These are phyloP conservation scores for Peromyscus attwateri DNA, from an alignment of 2,797 vertebrate species.

Conservation along the genomic window DNA sequence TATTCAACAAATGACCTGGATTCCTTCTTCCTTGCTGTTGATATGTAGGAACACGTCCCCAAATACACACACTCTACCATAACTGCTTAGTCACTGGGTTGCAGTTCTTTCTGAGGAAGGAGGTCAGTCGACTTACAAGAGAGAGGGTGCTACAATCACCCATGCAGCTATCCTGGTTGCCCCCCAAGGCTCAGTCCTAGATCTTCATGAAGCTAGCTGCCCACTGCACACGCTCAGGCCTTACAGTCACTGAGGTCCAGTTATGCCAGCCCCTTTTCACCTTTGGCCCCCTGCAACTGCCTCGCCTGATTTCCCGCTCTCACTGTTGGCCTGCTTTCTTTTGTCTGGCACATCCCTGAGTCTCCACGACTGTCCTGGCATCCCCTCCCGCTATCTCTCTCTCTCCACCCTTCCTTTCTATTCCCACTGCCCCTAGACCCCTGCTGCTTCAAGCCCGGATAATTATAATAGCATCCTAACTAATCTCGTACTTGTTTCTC, in stretches of 20 bases:
- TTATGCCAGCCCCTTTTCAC: background rate
- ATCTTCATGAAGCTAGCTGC: background rate
- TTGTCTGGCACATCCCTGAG: background rate
- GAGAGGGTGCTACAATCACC: background rate
- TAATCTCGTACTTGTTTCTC: constrained; percentile 76
- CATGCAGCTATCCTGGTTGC: too few species aligned
- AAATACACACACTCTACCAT: background rate
- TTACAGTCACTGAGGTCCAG: background rate
- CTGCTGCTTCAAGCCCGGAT: constrained; percentile 68
- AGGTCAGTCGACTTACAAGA: background rate
- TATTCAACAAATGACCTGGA: constrained; percentile 75
- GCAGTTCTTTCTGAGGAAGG: constrained; percentile 26
- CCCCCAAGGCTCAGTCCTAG: background rate
- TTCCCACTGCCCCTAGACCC: constrained; percentile 68
- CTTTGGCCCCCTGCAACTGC: too few species aligned
- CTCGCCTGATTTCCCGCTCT: background rate
- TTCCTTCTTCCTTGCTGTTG: constrained; percentile 55
- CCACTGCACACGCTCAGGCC: background rate
- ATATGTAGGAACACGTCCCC: background rate
- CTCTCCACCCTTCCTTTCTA: constrained; percentile 64
- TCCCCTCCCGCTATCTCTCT: constrained; percentile 55
- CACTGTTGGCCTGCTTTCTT: background rate
- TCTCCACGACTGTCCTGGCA: background rate
- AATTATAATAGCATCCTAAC: constrained; percentile 77
- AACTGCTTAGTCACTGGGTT: constrained; percentile 39